Conservation (phyloP, 2,113 vertebrate species). For the Menidia beryllina region DNA sequence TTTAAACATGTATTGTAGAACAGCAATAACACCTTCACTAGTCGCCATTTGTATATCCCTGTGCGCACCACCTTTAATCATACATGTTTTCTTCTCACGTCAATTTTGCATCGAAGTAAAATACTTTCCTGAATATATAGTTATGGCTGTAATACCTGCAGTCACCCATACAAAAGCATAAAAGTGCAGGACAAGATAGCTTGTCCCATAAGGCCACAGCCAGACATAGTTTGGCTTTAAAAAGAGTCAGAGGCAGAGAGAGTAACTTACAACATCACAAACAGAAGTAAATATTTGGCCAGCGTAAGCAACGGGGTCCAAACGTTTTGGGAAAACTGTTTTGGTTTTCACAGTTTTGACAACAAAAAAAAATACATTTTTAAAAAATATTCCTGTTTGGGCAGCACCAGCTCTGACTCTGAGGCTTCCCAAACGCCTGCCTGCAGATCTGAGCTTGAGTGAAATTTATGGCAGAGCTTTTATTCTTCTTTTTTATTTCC, state of each 20-base stretch:
- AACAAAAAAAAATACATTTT: too few relatives aligned
- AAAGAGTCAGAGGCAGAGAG: slow-evolving; percentile 13
- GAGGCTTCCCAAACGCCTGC: neutral
- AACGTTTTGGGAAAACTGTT: neutral
- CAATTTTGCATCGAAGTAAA: slow-evolving; percentile 46
- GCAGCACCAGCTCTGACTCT: neutral
- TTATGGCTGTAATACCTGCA: slow-evolving; percentile 27
- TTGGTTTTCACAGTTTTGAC: slow-evolving; percentile 12
- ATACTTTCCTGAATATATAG: slow-evolving; percentile 42
- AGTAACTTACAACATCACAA: slow-evolving; percentile 15
- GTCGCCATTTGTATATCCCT: neutral
- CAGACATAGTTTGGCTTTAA: slow-evolving; percentile 3
- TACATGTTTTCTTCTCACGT: slow-evolving; percentile 36
- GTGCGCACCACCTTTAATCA: slow-evolving; percentile 21
- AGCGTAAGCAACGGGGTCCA: neutral
- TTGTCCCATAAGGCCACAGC: slow-evolving; percentile 17
- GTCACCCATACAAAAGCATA: slow-evolving; percentile 36
- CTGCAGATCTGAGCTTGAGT: neutral
- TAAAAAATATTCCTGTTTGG: neutral
- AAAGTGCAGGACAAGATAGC: slow-evolving; percentile 27
- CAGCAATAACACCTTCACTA: neutral
- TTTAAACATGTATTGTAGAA: too few relatives aligned
- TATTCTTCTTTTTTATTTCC: neutral
- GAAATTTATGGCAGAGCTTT: neutral
- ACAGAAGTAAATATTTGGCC: slow-evolving; percentile 4